Base-by-base conservation (phyloP, 1,140 invertebrate species). In the Drosophila sechellia region DNA sequence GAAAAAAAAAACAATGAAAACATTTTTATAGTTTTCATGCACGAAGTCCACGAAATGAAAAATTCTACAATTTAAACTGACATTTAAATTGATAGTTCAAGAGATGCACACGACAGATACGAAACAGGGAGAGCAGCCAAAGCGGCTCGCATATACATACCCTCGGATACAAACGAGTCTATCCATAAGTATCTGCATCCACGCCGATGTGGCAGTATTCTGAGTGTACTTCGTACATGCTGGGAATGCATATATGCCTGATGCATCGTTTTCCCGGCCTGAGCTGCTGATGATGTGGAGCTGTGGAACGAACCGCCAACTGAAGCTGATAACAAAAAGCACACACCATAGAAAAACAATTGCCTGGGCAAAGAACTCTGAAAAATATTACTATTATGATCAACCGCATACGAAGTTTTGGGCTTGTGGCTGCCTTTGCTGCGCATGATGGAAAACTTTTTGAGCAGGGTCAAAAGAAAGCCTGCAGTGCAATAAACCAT, bases 81-180 rank as follows among this genome's bases (percentile, higher is more conserved):
- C 87, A 90, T 90, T 90, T 90, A 90, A 90, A 90, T 90, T 90
- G 87, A 90, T 90, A 87, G 87, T 90, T 90, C 87, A 90, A 90
- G 87, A 90, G 87, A 90, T 90, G 83, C 87, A 87, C 83, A 91
- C 84, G 85, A 89, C 84, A 90, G 84, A 89, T 87, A 84, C 71
- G 77, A 64, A 27, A 66, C 63, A 53, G 43, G 70, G 79, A 74
- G 53, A 48, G 73, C 43, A 63, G 59, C 61, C 49, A 57, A 60
- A 37, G 59, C 59, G 3, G 31, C 59, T 20, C 57, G 45, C 31
- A 17, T 34, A 52, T 4, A 70, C 43, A 31, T 39, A 13, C 35
- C 10, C 17, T 22, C 17, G 39, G 39, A 64, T 54, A 52, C 27
- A 6, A 35, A 17, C 49, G 49, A 35, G 45, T 43, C 50, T 27